A percentile compares a stretch with the other conserved stretches of the same genome.
Conservation (phyloP, 2,113 vertebrate species). For the Lonchura striata region DNA sequence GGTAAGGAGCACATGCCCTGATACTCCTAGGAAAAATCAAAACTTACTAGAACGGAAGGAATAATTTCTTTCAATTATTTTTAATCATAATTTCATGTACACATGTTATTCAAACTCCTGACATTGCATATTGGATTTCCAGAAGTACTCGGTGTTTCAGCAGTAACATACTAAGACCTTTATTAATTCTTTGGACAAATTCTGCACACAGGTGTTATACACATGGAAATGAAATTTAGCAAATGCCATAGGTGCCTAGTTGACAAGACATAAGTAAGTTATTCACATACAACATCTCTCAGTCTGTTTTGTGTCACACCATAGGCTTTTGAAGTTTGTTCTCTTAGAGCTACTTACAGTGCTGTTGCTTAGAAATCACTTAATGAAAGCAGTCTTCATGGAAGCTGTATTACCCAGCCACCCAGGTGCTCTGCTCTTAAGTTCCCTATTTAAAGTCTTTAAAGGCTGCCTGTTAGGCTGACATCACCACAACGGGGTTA, state of each 20-base stretch:
- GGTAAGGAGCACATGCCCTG: background rate
- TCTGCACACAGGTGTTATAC: background rate
- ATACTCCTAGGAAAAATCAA: background rate
- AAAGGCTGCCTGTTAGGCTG: conserved; percentile 15
- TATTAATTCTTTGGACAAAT: background rate
- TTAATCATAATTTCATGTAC: background rate
- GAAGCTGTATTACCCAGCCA: background rate
- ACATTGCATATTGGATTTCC: background rate
- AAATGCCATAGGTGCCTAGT: conserved; percentile 19
- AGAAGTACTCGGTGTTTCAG: background rate
- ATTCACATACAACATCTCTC: conserved; percentile 6
- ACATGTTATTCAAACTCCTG: background rate
- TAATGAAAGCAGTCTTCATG: conserved; percentile 10
- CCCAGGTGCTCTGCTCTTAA: background rate
- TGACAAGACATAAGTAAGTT: conserved; percentile 46
- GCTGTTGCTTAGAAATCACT: conserved; percentile 36
- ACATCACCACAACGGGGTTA: background rate
- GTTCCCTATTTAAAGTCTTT: conserved; percentile 15
- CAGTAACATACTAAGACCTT: background rate
- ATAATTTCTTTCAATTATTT: background rate
- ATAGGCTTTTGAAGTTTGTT: background rate
- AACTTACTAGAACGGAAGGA: background rate
- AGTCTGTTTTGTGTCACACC: background rate
- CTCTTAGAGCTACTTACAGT: conserved; percentile 36
- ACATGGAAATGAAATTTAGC: conserved; percentile 21